Conservation (phyloP, 2,113 vertebrate genomes). For the Neodon shergylaensis region DNA sequence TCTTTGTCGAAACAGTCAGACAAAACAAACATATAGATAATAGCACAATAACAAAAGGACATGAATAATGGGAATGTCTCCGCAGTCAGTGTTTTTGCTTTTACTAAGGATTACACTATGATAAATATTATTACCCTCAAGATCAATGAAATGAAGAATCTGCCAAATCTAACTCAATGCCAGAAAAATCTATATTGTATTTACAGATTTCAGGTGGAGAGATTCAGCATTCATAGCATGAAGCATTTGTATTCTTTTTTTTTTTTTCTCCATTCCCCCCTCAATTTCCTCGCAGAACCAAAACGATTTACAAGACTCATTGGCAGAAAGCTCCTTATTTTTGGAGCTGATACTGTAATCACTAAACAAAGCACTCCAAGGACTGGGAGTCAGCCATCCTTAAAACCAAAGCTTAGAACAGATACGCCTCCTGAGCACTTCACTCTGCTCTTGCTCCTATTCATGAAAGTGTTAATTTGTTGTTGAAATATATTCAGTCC, state of each 20-base stretch:
- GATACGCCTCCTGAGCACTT: background rate
- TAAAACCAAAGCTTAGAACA: background rate
- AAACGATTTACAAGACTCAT: slow-evolving; percentile 47
- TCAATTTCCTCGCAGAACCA: slow-evolving; percentile 59
- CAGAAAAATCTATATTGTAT: slow-evolving; percentile 78
- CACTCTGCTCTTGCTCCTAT: background rate
- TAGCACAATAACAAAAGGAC: slow-evolving; percentile 60
- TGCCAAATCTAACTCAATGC: slow-evolving; percentile 78
- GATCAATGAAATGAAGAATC: slow-evolving; percentile 83
- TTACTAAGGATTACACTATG: slow-evolving; percentile 74
- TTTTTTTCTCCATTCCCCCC: slow-evolving; percentile 20
- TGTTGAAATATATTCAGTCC: slow-evolving; percentile 33
- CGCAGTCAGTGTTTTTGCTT: slow-evolving; percentile 68
- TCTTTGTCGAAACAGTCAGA: slow-evolving; percentile 43
- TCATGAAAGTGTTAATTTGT: slow-evolving; percentile 46
- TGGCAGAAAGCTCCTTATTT: slow-evolving; percentile 38
- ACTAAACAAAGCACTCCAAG: slow-evolving; percentile 16
- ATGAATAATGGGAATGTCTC: slow-evolving; percentile 69
- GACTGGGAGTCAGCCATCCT: background rate
- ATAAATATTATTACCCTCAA: slow-evolving; percentile 72
- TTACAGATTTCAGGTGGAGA: slow-evolving; percentile 76
- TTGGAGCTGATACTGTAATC: slow-evolving; percentile 45
- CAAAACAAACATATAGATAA: slow-evolving; percentile 63
- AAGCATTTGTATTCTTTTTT: slow-evolving; percentile 61
- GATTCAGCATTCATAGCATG: slow-evolving; percentile 74